Evolutionary conservation across 2,797 vertebrate genomes (phyloP), one percentile per base, ranked within the genome.

Genomic region (Sebastes oblongus): DNA sequence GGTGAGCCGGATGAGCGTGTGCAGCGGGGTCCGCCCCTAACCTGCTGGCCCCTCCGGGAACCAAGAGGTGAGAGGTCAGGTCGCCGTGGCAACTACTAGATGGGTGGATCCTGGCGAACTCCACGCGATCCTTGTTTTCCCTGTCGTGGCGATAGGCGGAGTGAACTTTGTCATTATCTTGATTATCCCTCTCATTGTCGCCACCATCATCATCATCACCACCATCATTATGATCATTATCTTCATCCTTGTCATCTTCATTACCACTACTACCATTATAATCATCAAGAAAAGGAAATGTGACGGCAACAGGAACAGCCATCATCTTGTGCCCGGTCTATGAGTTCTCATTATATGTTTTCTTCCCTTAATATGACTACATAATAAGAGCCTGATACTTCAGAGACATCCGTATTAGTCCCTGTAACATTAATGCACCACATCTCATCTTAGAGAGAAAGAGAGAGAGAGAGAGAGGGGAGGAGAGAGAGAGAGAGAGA

Each of bases 71-170:
- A 62, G 98, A 96, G 80, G 97, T 96, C 91, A 99, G 95, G 88
- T 99, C 98, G 78, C 97, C 97, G 0, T 98, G 98, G 92, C 98
- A 99, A 86, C 96, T 95, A 84, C 97, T 96, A 0, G 98, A 97
- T 0, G 97, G 97, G 90, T 97, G 98, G 86, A 98, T 97, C 90
- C 98, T 96, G 78, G 97, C 95, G 7, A 98, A 98, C 79, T 99
- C 98, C 91, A 98, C 95, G n/a, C 97, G 95, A 9, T 99, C 98
- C 92, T 99, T 99, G 95, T 96, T 98, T 92, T 99, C 98, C 93
- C 98, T 96, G 84, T 84, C 20, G 52, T 55, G 81, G 77, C 36
- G 30, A 62, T 65, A 82, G 76, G 73, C 39, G 56, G 85, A 69
- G 61, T 72, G 88, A 88, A 91, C 86, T 91, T 92, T 85, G 80